phyloP scores from a whole-genome alignment of 2,888 invertebrate species.

The Ophraella communa region DNA sequence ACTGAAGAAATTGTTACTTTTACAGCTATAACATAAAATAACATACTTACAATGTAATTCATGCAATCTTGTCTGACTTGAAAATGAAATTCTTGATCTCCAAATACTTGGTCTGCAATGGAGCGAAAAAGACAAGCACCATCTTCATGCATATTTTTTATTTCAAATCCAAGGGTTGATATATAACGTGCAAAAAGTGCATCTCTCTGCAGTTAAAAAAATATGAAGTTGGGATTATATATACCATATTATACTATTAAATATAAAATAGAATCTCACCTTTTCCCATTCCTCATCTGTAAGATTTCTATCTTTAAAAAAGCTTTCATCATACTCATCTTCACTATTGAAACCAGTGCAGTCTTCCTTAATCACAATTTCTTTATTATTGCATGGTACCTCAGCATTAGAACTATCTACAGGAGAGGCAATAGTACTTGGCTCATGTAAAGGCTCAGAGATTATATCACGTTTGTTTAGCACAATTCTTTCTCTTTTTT shows the following conservation, averaged over 20 bases:
- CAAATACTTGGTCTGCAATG: slow-evolving; percentile 88
- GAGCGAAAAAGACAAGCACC: slow-evolving; percentile 89
- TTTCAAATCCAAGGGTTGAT: slow-evolving; percentile 75
- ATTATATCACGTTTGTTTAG: slow-evolving; percentile 51
- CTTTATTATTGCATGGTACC: slow-evolving; percentile 49
- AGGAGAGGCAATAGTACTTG: slow-evolving; percentile 40
- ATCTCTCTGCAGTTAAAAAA: slow-evolving; percentile 48
- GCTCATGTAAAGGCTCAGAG: slow-evolving; percentile 50
- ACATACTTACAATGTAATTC: slow-evolving; percentile 83
- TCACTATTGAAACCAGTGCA: slow-evolving; percentile 59
- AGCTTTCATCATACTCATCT: slow-evolving; percentile 57
- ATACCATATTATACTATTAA: neutral
- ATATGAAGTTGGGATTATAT: neutral
- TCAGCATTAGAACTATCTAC: slow-evolving; percentile 47
- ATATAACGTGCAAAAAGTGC: slow-evolving; percentile 59
- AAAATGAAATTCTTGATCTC: slow-evolving; percentile 88
- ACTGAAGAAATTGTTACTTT: too few relatives aligned
- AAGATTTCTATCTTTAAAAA: slow-evolving; percentile 46
- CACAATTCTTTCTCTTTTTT: slow-evolving; percentile 49
- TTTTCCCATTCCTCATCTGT: slow-evolving; percentile 59
- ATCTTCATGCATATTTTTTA: slow-evolving; percentile 86
- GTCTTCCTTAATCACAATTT: slow-evolving; percentile 54
- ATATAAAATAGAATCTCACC: slow-evolving; percentile 37
- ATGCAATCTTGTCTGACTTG: slow-evolving; percentile 83
- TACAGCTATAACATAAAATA: neutral